Evolutionary conservation across 2,113 vertebrate species (phyloP), one percentile per base, ranked within the genome.

Genomic region (Centropus unirufus): DNA sequence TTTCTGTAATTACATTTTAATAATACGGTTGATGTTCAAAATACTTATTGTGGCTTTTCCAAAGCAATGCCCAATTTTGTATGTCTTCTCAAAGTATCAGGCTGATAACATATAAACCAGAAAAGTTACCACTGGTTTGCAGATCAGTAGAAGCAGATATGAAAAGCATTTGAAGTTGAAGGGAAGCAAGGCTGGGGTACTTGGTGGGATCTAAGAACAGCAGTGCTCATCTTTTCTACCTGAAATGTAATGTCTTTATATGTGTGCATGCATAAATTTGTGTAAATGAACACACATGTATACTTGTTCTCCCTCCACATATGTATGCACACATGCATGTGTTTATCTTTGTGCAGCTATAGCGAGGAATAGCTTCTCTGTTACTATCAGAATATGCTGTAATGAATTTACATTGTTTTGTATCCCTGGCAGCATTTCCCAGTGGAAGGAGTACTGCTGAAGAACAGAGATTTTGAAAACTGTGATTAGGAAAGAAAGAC

Each of bases 1-100:
- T 92, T 73, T 86, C 52, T 83, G 23, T 83, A 90, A 92, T 94
- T 92, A 61, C 5, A 2, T 75, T 96, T 92, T 78, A 90, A 92
- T 93, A 76, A 61, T 85, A 46, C 73, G 70, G 51, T 58, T 93
- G 81, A 89, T 19, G 3, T 91, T 84, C 55, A 88, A 78, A 78
- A 88, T 95, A 89, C 57, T 90, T 72, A 86, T 70, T 86, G 73
- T 64, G 85, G 40, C 47, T 94, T 93, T 94, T 93, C 47, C 9
- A 5, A 85, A 83, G 76, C 90, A 61, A 57, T 90, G 83, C 24
- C 20, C 22, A 46, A 32, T 78, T 83, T 52, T 1, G 8, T 55
- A 80, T 92, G 75, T 51, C 34, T 93, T 92, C 52, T 83, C 42
- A 74, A 78, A 86, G 55, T 67, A 83, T 74, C 59, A 14, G 68